Conservation (phyloP, 1,140 invertebrate species). For the Zelostemma sp. region DNA sequence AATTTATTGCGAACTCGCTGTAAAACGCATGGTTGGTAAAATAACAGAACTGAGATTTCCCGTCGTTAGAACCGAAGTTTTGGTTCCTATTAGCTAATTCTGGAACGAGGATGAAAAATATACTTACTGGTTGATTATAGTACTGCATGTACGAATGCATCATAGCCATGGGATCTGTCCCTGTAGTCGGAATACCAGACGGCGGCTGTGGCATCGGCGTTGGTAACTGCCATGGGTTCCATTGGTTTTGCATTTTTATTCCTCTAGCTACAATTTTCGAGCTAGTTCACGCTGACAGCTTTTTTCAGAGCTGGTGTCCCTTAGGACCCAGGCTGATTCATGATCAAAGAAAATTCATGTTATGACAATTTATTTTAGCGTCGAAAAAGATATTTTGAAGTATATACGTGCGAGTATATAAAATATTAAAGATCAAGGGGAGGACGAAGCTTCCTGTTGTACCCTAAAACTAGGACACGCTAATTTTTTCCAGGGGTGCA, state of each 20-base stretch:
- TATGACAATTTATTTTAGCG: conserved; percentile 17
- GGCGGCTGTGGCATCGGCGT: conserved; percentile 64
- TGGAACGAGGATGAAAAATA: neutral
- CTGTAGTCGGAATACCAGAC: conserved; percentile 60
- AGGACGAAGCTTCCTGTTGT: too few relatives aligned
- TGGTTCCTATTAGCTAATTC: too few relatives aligned
- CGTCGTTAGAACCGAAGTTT: too few relatives aligned
- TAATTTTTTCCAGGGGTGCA: too few relatives aligned
- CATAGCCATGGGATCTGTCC: conserved; percentile 64
- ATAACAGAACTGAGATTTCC: too few relatives aligned
- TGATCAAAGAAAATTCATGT: conserved; percentile 59
- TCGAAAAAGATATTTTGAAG: neutral
- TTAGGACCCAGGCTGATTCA: conserved; percentile 59
- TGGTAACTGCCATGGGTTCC: conserved; percentile 69
- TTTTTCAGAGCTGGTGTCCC: conserved; percentile 57
- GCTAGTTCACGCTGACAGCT: conserved; percentile 54
- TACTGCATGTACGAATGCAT: conserved; percentile 69
- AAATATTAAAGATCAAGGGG: too few relatives aligned
- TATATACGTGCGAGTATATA: too few relatives aligned
- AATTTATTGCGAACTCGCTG: too few relatives aligned
- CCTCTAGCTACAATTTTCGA: conserved; percentile 44
- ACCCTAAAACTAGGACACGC: too few relatives aligned
- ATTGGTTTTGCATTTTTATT: conserved; percentile 67
- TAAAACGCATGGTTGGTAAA: too few relatives aligned
- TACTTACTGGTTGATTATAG: conserved; percentile 70